Conservation (phyloP, 2,888 invertebrate genomes). For the Drosophila mimica region DNA sequence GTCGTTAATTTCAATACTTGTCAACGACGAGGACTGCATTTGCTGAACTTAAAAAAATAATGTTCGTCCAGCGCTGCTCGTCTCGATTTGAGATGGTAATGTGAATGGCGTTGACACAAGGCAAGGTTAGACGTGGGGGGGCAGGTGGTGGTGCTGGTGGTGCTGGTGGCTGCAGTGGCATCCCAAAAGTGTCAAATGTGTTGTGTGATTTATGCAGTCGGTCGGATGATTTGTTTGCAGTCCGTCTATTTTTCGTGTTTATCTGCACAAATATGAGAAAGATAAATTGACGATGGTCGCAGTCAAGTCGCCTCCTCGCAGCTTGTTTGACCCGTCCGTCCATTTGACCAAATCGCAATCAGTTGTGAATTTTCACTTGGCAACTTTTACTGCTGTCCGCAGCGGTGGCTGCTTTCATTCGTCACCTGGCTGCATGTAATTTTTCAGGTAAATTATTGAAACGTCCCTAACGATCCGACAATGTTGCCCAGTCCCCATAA, state of each 20-base stretch:
- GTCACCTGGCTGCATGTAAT: conserved; percentile 68
- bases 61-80: conserved; percentile 24
- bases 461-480: conserved; percentile 54
- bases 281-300: conserved; percentile 72
- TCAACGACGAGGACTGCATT: conserved; percentile 54
- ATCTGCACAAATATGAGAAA: conserved; percentile 81
- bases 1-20: conserved; percentile 45
- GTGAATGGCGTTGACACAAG: conserved; percentile 12
- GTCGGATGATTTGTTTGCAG: conserved; percentile 84
- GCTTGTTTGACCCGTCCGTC: conserved; percentile 12
- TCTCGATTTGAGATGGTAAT: conserved; percentile 40
- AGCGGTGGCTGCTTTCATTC: conserved; percentile 71
- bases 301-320: conserved; percentile 23
- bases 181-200: conserved; percentile 83
- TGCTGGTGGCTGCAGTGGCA: conserved; percentile 55
- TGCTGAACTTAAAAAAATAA: conserved; percentile 43
- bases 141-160: not conserved
- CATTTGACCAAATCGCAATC: conserved; percentile 69
- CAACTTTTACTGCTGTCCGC: conserved; percentile 75
- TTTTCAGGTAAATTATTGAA: conserved; percentile 68
- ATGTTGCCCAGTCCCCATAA: conserved; percentile 5
- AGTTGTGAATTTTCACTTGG: conserved; percentile 73
- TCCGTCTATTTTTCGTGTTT: conserved; percentile 82
- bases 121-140: not conserved
- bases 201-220: conserved; percentile 83